Conservation (phyloP, 92 coral and sea anemone genomes). For the Muricea muricata region DNA sequence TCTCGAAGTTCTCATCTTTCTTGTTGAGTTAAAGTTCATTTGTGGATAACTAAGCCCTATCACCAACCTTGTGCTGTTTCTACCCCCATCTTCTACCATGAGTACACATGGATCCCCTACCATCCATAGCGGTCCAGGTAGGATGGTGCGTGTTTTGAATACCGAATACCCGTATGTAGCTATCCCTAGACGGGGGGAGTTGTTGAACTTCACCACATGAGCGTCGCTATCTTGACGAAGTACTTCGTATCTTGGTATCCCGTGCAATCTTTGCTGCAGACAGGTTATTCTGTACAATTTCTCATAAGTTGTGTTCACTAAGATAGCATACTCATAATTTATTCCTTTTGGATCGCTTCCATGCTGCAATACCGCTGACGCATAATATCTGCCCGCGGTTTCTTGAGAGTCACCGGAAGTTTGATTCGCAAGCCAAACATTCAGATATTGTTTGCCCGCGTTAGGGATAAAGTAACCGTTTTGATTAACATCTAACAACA, state of each 20-base stretch:
- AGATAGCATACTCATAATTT: constrained; percentile 64
- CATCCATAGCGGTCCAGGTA: constrained; percentile 56
- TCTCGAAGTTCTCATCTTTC: constrained; percentile 8
- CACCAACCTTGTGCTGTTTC: constrained; percentile 13
- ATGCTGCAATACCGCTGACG: constrained; percentile 73
- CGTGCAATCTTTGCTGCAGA: constrained; percentile 32
- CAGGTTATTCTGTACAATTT: constrained; percentile 22
- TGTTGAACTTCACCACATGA: constrained; percentile 67
- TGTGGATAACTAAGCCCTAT: constrained; percentile 37
- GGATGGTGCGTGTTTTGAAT: background rate
- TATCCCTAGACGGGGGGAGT: constrained; percentile 41
- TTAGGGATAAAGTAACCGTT: constrained; percentile 62
- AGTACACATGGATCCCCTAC: constrained; percentile 52
- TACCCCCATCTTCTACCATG: constrained; percentile 65
- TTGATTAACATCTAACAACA: constrained; percentile 55
- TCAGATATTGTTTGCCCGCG: constrained; percentile 24
- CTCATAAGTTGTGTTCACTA: constrained; percentile 41
- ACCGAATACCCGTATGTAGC: constrained; percentile 64
- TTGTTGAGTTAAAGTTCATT: constrained; percentile 32
- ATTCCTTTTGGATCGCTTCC: constrained; percentile 16
- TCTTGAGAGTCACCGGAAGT: constrained; percentile 27
- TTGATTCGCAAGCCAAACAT: constrained; percentile 47
- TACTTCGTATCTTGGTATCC: constrained; percentile 30
- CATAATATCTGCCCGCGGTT: constrained; percentile 45
- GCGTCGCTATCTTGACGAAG: constrained; percentile 42